These are phyloP conservation scores for Amphipoea oculea DNA, from an alignment of 2,888 invertebrate species.

Conservation along the genomic window DNA sequence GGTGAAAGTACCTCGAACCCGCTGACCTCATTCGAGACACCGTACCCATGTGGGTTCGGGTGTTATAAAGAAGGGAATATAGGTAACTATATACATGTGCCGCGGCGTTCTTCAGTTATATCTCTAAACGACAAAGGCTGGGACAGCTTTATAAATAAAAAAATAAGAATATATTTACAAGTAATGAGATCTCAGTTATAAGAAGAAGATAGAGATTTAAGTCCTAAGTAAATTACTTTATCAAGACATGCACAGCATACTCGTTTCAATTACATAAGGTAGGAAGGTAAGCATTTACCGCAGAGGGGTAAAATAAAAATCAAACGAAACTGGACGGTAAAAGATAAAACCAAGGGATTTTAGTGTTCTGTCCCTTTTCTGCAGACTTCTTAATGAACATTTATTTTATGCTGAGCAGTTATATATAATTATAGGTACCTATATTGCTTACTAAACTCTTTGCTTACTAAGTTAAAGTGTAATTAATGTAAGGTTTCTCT, in stretches of 20 bases:
- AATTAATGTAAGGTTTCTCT: neutral
- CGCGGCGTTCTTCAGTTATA: slow-evolving; percentile 33
- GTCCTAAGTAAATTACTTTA: neutral
- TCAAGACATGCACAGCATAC: neutral
- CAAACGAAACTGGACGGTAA: neutral
- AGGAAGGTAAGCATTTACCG: neutral
- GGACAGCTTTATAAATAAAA: neutral
- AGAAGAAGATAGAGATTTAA: neutral
- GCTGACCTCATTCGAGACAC: slow-evolving; percentile 64
- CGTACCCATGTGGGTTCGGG: slow-evolving; percentile 53
- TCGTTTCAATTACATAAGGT: neutral
- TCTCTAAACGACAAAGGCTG: slow-evolving; percentile 21
- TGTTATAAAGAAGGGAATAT: slow-evolving; percentile 58
- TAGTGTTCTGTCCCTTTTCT: neutral
- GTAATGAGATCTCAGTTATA: neutral
- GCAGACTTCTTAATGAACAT: neutral
- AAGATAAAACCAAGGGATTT: slow-evolving; percentile 4
- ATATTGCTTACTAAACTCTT: neutral
- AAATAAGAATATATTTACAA: neutral
- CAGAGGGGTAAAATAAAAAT: neutral
- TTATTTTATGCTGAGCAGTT: neutral
- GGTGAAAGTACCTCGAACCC: slow-evolving; percentile 43
- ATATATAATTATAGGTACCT: neutral
- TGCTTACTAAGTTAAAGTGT: neutral
- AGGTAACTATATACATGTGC: slow-evolving; percentile 38